Conservation (phyloP, 1,140 invertebrate genomes). For the Hydropsyche tenuis region DNA sequence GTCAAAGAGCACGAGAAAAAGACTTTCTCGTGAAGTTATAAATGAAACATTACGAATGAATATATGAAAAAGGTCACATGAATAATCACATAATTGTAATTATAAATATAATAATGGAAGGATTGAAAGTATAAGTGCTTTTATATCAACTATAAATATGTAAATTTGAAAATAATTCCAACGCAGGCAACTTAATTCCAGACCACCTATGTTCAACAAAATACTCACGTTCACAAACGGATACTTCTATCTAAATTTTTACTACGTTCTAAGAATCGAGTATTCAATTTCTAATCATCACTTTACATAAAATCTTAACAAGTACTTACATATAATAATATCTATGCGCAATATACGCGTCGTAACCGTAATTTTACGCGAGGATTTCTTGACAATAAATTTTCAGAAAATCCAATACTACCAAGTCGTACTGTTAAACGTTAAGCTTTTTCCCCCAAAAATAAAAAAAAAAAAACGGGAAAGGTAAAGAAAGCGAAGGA, state of each 20-base stretch:
- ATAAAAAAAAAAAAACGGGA: background rate
- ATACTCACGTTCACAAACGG: conserved; percentile 11
- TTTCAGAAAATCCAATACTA: conserved; percentile 3
- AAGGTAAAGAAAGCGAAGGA: background rate
- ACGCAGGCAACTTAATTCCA: background rate
- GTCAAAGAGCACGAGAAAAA: background rate
- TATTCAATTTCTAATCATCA: conserved; percentile 1
- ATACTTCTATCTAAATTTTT: conserved; percentile 18
- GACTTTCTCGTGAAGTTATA: no score
- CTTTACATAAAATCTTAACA: background rate
- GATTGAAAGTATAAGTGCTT: no score
- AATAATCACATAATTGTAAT: no score
- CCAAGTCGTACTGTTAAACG: background rate
- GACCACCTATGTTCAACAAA: background rate
- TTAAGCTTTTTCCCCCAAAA: background rate
- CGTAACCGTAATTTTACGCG: background rate
- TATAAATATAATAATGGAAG: no score
- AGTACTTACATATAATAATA: background rate
- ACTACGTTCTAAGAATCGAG: background rate
- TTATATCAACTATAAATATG: no score
- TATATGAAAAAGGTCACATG: no score
- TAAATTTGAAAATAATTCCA: conserved; percentile 7
- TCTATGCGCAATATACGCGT: background rate
- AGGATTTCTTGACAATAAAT: conserved; percentile 5
- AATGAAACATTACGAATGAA: no score